Base-by-base conservation (phyloP, 2,888 invertebrate species). In the Osmoderma eremita region DNA sequence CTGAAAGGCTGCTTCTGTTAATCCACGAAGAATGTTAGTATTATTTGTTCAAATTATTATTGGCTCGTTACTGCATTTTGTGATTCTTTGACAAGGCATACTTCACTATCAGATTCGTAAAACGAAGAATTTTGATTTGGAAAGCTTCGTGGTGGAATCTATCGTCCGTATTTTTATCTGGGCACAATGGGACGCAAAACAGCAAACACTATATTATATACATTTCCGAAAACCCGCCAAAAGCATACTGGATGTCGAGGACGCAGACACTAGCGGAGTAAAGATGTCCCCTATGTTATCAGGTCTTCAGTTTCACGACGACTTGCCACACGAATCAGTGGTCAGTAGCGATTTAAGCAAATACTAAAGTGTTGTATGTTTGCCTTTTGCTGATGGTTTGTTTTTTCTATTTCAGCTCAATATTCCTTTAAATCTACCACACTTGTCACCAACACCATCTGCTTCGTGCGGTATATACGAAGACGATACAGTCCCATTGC, bases 271-370 rank as follows among this genome's bases (percentile, higher is more conserved):
- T 75, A 82, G 84, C 50, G 85, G 86, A 38, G 82, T 84, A n/a
- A 86, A 87, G 73, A 82, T 87, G 62, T 89, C 89, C 51, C 92
- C 93, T 4, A 91, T 90, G 0, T 83, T 95, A 6, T 93, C 94
- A 5, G 93, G 93, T 12, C 85, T 94, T 65, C 94, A 94, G 80
- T 94, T 94, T 79, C 93, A 94, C 77, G 92, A 93, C 48, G 92
- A 93, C 78, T 83, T 93, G 75, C 94, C 94, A 0, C 92, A 93
- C 71, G 94, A 94, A 81, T 93, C 94, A 70, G 94, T 94, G 80
- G 93, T 93, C 85, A 79, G 88, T 84, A n/a, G n/a, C 10, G 30
- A 30, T 8, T 30, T n/a, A n/a, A 68, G 12, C 36, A 2, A 20
- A 48, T 63, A n/a, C 30, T 49, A 38, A 2, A 42, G 10, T n/a